phyloP scores from a whole-genome alignment of 1,140 invertebrate genomes.

The Cheumatopsyche charites region DNA sequence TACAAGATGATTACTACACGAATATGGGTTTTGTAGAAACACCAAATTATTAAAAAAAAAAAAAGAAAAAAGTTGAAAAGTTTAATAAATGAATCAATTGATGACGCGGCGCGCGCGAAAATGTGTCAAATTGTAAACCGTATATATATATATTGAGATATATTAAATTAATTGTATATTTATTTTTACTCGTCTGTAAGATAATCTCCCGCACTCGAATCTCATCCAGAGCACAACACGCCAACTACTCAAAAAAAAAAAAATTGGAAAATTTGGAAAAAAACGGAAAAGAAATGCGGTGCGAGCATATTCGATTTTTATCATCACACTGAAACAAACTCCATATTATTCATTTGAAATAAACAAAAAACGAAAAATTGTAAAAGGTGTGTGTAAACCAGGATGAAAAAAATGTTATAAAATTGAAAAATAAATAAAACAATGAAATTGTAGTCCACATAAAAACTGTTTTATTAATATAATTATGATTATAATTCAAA shows the following conservation, averaged over 20 bases:
- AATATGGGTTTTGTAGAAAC: constrained; percentile 20
- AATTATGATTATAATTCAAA: constrained; percentile 45
- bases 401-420: constrained; percentile 42
- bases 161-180: too few species aligned
- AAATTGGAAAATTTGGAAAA: constrained; percentile 19
- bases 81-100: neutral
- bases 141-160: too few species aligned
- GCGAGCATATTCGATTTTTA: too few species aligned
- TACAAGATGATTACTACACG: too few species aligned
- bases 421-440: constrained; percentile 46
- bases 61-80: neutral
- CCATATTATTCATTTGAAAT: too few species aligned
- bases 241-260: neutral
- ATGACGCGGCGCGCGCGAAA: too few species aligned
- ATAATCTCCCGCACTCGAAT: constrained; percentile 11
- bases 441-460: constrained; percentile 49
- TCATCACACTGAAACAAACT: too few species aligned
- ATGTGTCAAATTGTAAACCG: too few species aligned
- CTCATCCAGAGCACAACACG: neutral
- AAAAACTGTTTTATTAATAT: constrained; percentile 49
- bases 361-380: neutral
- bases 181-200: too few species aligned
- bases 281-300: constrained; percentile 27
- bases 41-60: constrained; percentile 12
- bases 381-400: constrained; percentile 30